A percentile compares a stretch with the other conserved stretches of the same genome.
Conservation (phyloP, 1,140 invertebrate genomes). For the Colletes latitarsis region DNA sequence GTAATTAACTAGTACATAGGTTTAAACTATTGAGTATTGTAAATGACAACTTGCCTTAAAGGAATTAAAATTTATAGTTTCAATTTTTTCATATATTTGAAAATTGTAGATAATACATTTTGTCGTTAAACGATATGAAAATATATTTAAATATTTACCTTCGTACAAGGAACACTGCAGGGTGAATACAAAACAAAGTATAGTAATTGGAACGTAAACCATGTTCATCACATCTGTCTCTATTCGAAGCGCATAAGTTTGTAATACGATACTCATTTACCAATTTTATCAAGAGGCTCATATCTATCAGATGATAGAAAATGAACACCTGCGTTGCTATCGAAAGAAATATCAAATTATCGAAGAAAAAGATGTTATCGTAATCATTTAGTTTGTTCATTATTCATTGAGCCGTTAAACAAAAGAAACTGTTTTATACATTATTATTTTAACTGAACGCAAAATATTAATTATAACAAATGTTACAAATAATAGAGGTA, state of each 20-base stretch:
- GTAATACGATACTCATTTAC: neutral
- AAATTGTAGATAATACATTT: neutral
- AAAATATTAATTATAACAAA: no score
- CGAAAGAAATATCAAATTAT: conserved; percentile 13
- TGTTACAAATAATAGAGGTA: no score
- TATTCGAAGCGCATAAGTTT: neutral
- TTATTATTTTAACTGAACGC: no score
- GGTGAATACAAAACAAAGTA: neutral
- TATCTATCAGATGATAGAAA: conserved; percentile 50
- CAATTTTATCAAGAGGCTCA: neutral
- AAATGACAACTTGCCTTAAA: no score
- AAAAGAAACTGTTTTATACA: neutral
- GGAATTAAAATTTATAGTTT: no score
- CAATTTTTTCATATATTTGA: no score
- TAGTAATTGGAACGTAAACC: neutral
- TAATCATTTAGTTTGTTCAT: neutral
- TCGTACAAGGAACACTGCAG: neutral
- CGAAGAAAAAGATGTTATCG: neutral
- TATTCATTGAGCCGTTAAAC: neutral
- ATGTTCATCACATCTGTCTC: neutral
- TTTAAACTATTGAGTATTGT: no score
- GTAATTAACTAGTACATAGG: no score
- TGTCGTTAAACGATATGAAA: neutral
- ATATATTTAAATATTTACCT: neutral
- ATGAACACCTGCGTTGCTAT: conserved; percentile 44